Base-by-base conservation (phyloP, 1,140 invertebrate species). In the Daktulosphaira vitifoliae region DNA sequence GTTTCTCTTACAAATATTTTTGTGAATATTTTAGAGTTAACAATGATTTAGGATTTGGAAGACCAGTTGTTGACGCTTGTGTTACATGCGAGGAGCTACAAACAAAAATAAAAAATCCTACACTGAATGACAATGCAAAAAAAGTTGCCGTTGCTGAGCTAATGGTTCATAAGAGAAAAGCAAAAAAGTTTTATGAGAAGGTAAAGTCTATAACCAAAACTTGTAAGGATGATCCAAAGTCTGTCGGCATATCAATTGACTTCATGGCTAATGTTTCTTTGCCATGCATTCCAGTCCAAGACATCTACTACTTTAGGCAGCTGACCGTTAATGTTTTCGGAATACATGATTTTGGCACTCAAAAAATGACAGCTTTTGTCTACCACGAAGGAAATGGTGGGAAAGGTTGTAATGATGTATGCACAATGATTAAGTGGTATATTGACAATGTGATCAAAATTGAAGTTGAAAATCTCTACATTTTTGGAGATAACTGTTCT, bases 41-140 rank as follows among this genome's bases (percentile, higher is more conserved):
- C 65, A 68, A 68, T 52, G 42, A 67, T 29, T 66, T 66, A 26
- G 50, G 52, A 66, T 70, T 71, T n/a, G 69, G 50, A 39, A 66
- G 69, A 49, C 67, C 66, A 46, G 64, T 70, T 69, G 69, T 68
- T 20, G 68, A 69, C 22, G 16, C 39, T 52, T 67, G 44, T 53
- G 2, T 29, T 26, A 67, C 48, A 42, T 67, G 49, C 29, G 64
- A 68, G 26, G 33, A 65, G 20, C 25, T 68, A 29, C 33, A 56
- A 13, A 44, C 25, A 13, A 67, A 68, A 59, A 59, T 67, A 13
- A 50, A 50, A 50, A 67, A 52, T n/a, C 23, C 15, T 9, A 42
- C 18, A 23, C 54, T 69, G 3, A 65, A 67, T 44, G 65, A 67
- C 23, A 62, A 29, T 46, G 46, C 67, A 16, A 69, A 68, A 29